A percentile compares a stretch with the other conserved stretches of the same genome.
These are phyloP conservation scores for Troides oblongomaculatus DNA, from an alignment of 2,888 invertebrate genomes.

Conservation along the genomic window DNA sequence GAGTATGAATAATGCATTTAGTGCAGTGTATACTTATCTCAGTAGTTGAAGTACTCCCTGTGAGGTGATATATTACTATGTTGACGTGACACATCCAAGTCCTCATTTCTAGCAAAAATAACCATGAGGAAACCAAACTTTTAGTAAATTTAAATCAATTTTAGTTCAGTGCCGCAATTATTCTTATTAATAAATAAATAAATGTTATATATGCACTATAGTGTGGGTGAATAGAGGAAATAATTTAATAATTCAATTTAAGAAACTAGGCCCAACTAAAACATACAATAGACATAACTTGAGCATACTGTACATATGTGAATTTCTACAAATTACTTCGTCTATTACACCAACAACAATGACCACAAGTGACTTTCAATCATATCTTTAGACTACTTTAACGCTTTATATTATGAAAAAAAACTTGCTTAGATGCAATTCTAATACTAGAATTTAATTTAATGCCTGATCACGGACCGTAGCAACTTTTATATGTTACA, in stretches of 20 bases:
- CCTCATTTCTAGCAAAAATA: constrained; percentile 11
- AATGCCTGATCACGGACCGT: constrained; percentile 10
- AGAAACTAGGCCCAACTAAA: constrained; percentile 35
- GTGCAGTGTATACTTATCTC: constrained; percentile 40
- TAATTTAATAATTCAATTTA: constrained; percentile 35
- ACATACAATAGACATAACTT: constrained; percentile 36
- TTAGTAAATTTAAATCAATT: constrained; percentile 35
- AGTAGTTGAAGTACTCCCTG: neutral
- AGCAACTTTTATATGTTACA: constrained; percentile 14
- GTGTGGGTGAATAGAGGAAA: constrained; percentile 33
- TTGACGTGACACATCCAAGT: neutral
- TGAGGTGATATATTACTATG: neutral
- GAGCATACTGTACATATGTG: constrained; percentile 22
- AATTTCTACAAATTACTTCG: constrained; percentile 35
- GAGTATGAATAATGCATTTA: constrained; percentile 46
- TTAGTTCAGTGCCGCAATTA: constrained; percentile 22
- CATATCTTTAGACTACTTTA: constrained; percentile 68
- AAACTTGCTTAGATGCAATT: constrained; percentile 41
- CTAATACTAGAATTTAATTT: constrained; percentile 32
- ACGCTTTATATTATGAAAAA: constrained; percentile 42
- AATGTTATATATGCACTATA: constrained; percentile 27
- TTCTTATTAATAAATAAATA: constrained; percentile 11
- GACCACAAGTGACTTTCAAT: constrained; percentile 69
- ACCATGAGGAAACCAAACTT: constrained; percentile 24
- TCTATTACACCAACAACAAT: constrained; percentile 39